phyloP scores from a whole-genome alignment of 2,113 vertebrate species.

The Symphodus melops region DNA sequence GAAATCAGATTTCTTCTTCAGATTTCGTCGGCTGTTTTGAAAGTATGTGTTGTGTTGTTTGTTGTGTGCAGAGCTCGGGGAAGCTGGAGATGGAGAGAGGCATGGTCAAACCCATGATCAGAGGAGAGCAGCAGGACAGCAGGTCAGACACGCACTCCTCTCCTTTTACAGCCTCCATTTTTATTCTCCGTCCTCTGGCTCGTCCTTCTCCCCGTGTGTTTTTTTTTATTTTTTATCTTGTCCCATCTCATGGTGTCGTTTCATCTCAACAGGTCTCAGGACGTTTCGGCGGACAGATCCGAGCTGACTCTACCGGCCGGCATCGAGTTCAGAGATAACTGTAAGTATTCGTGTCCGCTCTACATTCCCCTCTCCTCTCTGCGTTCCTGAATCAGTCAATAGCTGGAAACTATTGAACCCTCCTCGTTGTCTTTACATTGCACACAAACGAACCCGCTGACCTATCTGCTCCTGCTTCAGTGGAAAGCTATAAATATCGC shows the following conservation, averaged over 20 bases:
- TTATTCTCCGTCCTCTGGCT: not conserved
- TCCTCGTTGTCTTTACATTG: not conserved
- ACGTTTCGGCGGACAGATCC: slow-evolving; percentile 81
- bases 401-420: slow-evolving; percentile 73
- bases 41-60: not conserved
- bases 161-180: not conserved
- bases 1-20: not conserved
- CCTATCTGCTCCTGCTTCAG: not conserved
- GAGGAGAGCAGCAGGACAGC: slow-evolving; percentile 90
- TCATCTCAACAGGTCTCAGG: slow-evolving; percentile 87
- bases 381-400: slow-evolving; percentile 48
- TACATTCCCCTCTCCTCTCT: not conserved
- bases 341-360: slow-evolving; percentile 83
- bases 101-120: slow-evolving; percentile 93
- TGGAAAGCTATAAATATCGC: not conserved
- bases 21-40: not conserved
- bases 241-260: not conserved
- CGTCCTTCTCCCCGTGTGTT: not conserved
- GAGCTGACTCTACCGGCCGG: slow-evolving; percentile 92
- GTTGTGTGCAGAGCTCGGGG: slow-evolving; percentile 86
- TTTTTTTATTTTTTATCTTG: too few relatives aligned
- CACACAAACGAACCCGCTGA: not conserved
- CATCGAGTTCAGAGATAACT: slow-evolving; percentile 97
- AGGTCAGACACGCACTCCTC: slow-evolving; percentile 79
- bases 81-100: slow-evolving; percentile 93